A percentile compares a stretch with the other conserved stretches of the same genome.
These are phyloP conservation scores for Bathynomus jamesi DNA, from an alignment of 1,140 invertebrate genomes.

Conservation along the genomic window DNA sequence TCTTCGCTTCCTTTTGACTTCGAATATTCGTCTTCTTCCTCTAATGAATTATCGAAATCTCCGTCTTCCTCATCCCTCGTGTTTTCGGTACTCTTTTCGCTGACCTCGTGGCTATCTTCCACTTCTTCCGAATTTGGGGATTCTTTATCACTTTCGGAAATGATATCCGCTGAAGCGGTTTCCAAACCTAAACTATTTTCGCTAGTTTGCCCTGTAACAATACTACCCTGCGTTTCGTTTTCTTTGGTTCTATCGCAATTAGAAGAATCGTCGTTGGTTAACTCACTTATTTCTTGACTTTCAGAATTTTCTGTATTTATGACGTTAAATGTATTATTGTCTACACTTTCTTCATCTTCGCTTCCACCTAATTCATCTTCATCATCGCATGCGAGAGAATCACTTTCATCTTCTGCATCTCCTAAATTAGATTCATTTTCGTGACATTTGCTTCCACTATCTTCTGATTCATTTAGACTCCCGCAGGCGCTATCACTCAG, in stretches of 20 bases:
- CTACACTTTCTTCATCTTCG: constrained; percentile 20
- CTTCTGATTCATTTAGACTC: background rate
- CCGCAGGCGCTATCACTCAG: background rate
- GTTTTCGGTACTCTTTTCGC: no score
- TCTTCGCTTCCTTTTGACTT: background rate
- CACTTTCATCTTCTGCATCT: background rate
- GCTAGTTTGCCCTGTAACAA: constrained; percentile 10
- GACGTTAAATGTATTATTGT: constrained; percentile 29
- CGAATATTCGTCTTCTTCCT: no score
- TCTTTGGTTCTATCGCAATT: constrained; percentile 1
- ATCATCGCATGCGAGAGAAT: background rate
- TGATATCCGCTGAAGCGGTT: no score
- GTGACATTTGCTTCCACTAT: background rate
- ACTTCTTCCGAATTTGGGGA: background rate
- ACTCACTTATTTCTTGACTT: constrained; percentile 23
- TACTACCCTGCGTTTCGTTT: background rate
- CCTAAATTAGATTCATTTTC: background rate
- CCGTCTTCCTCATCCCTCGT: no score
- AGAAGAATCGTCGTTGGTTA: constrained; percentile 20
- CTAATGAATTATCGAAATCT: background rate
- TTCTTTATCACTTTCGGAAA: constrained; percentile 8
- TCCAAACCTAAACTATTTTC: constrained; percentile 12
- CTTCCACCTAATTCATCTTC: background rate
- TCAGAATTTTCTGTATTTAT: constrained; percentile 26
- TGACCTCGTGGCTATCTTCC: no score